Percentiles rank a stretch among this genome's conserved stretches.
phyloP scores from a whole-genome alignment of 2,888 invertebrate species.

The Taphrorychus bicolor region DNA sequence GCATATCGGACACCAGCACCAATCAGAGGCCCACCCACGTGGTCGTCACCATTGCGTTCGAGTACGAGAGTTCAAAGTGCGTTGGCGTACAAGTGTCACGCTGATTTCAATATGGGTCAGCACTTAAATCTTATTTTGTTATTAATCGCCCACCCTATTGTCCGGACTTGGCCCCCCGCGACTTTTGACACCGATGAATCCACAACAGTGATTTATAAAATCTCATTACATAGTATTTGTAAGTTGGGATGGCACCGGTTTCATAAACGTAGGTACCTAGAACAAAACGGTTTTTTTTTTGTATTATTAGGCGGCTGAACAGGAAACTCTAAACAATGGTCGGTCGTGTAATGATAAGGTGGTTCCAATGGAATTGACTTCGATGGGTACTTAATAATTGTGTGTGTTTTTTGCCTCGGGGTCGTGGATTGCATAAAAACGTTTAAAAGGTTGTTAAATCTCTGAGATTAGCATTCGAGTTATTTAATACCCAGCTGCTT shows the following conservation, averaged over 20 bases:
- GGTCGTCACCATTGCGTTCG: not conserved
- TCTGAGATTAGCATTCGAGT: too few relatives aligned
- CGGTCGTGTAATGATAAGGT: not conserved
- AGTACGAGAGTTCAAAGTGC: constrained; percentile 14
- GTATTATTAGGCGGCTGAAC: not conserved
- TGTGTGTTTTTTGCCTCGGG: not conserved
- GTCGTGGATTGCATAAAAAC: too few relatives aligned
- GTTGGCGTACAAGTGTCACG: constrained; percentile 37
- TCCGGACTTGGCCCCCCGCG: constrained; percentile 25
- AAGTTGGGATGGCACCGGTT: not conserved
- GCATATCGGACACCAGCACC: too few relatives aligned
- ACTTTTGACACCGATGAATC: constrained; percentile 15
- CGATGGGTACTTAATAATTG: not conserved
- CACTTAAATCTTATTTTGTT: constrained; percentile 33
- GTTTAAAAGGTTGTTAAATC: too few relatives aligned
- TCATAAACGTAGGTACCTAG: not conserved
- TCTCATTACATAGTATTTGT: not conserved
- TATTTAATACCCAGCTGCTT: too few relatives aligned
- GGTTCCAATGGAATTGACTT: not conserved
- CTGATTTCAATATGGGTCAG: constrained; percentile 38
- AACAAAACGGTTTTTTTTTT: too few relatives aligned
- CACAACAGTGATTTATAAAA: constrained; percentile 4
- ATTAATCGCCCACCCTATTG: constrained; percentile 34
- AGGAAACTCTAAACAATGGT: constrained; percentile 1
- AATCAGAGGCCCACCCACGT: not conserved